Evolutionary conservation across 2,888 invertebrate species (phyloP), one percentile per base, ranked within the genome.

Genomic region (Resseliella maxima): DNA sequence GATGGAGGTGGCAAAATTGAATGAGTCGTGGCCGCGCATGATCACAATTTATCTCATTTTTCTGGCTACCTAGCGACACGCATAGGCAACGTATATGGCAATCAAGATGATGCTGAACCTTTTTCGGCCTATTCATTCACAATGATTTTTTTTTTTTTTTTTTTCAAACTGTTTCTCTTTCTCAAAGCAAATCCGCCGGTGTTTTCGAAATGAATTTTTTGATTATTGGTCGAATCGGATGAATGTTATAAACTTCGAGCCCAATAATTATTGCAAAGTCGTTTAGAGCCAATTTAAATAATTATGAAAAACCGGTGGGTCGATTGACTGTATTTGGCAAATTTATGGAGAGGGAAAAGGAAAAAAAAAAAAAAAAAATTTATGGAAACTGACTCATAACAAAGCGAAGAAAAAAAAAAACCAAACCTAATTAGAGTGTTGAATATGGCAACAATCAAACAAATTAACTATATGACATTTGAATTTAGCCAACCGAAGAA

Each of bases 261-360:
- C 31, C 18, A 35, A 72, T 72, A 31, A 72, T 72, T 72, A 72
- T 72, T 2, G 72, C 35, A n/a, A 15, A 31, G 31, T 31, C 72
- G 72, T 72, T 72, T 72, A 72, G 72, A 72, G 72, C 72, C 72
- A 72, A 72, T 72, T 72, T 72, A 72, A 72, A 72, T 72, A 35
- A 72, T 72, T 72, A 72, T 72, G 72, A 72, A 72, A 50, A 31
- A 27, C 31, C 31, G 31, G 72, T 31, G 35, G 72, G 72, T 72
- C 15, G 15, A 72, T 31, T 50, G 46, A 50, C 46, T 50, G 18
- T 50, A 15, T 50, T 15, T 50, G 46, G 2, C 18, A 18, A 18
- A 18, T 18, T 59, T 59, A 8, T 24, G 6, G 59, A 59, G 24
- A 27, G 24, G 50, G 18, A 59, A 59, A 59, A 59, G 24, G 24